These are phyloP conservation scores for Drosophila carrolli DNA, from an alignment of 1,140 invertebrate species.

Conservation along the genomic window DNA sequence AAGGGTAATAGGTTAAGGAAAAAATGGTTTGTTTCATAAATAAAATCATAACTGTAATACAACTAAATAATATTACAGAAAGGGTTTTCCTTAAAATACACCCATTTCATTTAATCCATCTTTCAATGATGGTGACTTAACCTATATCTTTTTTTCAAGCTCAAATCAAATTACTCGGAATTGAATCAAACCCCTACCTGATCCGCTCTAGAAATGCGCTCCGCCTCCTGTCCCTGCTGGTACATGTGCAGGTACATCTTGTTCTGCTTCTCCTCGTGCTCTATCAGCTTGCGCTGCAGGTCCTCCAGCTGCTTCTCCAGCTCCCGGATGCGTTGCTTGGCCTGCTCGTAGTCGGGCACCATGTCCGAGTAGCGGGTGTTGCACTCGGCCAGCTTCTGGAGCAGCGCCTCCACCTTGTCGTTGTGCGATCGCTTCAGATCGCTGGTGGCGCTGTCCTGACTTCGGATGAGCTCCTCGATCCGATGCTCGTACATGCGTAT, in stretches of 20 bases:
- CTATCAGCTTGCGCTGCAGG: constrained; percentile 87
- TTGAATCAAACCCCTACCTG: constrained; percentile 80
- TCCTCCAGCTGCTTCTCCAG: constrained; percentile 89
- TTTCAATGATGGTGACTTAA: too few species aligned
- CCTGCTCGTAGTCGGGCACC: constrained; percentile 88
- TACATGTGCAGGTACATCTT: constrained; percentile 93
- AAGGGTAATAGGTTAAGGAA: constrained; percentile 1
- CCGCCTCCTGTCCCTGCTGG: constrained; percentile 91
- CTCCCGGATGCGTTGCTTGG: constrained; percentile 88
- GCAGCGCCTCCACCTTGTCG: constrained; percentile 90
- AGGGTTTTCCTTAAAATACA: too few species aligned
- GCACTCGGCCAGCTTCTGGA: constrained; percentile 91
- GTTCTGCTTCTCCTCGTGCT: constrained; percentile 91
- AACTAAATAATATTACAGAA: too few species aligned
- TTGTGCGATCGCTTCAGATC: constrained; percentile 91
- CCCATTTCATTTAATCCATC: too few species aligned
- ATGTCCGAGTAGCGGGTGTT: constrained; percentile 90
- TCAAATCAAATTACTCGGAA: too few species aligned
- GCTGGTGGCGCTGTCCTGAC: constrained; percentile 89
- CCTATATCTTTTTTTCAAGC: too few species aligned
- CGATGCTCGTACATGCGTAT: constrained; percentile 90
- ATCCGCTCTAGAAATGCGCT: constrained; percentile 88
- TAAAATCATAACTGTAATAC: too few species aligned
- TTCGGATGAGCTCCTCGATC: constrained; percentile 89
- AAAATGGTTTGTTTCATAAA: not conserved